Evolutionary conservation across 2,888 invertebrate genomes (phyloP), one percentile per base, ranked within the genome.

Genomic region (Melanargia galathea): DNA sequence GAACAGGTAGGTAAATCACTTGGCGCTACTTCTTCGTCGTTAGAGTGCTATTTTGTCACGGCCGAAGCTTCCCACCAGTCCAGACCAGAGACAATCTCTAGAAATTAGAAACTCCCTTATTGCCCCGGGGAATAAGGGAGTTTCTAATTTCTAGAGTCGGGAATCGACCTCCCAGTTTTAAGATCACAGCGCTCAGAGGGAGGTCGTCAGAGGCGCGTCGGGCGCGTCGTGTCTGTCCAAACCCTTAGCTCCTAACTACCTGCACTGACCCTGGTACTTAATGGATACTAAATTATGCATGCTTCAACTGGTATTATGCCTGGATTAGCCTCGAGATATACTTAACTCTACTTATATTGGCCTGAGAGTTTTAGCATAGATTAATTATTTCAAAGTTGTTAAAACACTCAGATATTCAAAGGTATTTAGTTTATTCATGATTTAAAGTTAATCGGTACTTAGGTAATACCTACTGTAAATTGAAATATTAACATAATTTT

Each of bases 221-320:
- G 0, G 8, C 16, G 16, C 16, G 8, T 8, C 8, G 8, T 43
- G 2, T 18, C 8, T 8, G 43, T 18, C 43, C 43, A 18, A 43
- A 10, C 18, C 43, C 16, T 43, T 11, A 56, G 30, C 43, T 11
- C 8, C n/a, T 38, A 38, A 54, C 56, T 56, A 56, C 43, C 45
- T 45, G 20, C 30, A 57, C 20, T 33, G 10, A 43, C 2, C 11
- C 18, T 40, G 26, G 30, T 33, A 20, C 30, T 45, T 57, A 57
- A 57, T 46, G 57, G 30, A 30, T 33, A 45, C 57, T 57, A 57
- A 45, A 45, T 57, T 46, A 57, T 57, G 26, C 18, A 46, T 20
- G 45, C 43, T 24, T 43, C 40, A 26, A 43, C 55, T 43, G 26
- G 38, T 40, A 11, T 55, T 43, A 26, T 43, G 55, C 38, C 24